Percentiles rank a stretch among this genome's conserved stretches.
Conservation (phyloP, 2,888 invertebrate species). For the Chromoteleia sp. region DNA sequence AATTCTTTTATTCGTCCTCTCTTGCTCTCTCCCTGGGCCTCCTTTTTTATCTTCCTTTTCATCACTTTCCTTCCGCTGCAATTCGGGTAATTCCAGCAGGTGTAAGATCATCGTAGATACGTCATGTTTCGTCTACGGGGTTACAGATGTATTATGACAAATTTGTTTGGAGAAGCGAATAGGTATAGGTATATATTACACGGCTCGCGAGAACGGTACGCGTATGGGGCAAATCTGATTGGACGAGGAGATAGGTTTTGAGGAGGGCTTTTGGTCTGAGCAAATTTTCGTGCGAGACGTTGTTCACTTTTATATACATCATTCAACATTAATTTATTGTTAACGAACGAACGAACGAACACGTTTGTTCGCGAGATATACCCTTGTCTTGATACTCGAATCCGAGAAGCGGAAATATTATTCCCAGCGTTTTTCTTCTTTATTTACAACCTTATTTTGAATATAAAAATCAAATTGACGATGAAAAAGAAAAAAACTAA, state of each 20-base stretch:
- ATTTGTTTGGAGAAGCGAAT: slow-evolving; percentile 54
- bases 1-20: slow-evolving; percentile 44
- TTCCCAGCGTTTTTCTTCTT: no score
- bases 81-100: slow-evolving; percentile 57
- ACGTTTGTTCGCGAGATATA: no score
- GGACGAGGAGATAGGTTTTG: background rate
- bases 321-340: background rate
- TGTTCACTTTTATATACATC: slow-evolving; percentile 24
- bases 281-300: background rate
- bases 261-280: no score
- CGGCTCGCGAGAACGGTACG: no score
- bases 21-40: background rate
- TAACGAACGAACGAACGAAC: background rate
- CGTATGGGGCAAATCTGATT: slow-evolving; percentile 3
- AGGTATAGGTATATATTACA: slow-evolving; percentile 19
- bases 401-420: no score
- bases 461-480: no score
- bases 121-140: slow-evolving; percentile 56
- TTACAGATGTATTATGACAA: slow-evolving; percentile 56
- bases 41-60: slow-evolving; percentile 26
- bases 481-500: no score
- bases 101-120: slow-evolving; percentile 59
- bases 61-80: slow-evolving; percentile 43
- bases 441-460: no score
- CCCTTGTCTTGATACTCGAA: no score